Evolutionary conservation across 2,888 invertebrate species (phyloP).

Genomic region (Eupithecia dodoneata): DNA sequence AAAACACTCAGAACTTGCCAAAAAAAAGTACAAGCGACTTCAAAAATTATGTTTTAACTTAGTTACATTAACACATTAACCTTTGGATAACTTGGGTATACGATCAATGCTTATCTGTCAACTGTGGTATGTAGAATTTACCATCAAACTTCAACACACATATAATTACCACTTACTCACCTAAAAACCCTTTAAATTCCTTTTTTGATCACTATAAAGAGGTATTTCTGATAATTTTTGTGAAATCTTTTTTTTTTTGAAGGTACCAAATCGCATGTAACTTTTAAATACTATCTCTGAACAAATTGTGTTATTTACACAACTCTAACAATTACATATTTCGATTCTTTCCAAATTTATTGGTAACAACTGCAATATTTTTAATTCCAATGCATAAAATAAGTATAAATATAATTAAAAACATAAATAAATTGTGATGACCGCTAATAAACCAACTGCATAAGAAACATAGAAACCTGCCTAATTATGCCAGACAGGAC

Average conservation of each 20-base stretch:
- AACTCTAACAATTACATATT: conserved; percentile 53
- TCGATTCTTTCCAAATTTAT: conserved; percentile 61
- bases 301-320: conserved; percentile 76
- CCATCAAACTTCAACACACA: conserved; percentile 76
- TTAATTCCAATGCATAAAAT: conserved; percentile 63
- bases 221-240: conserved; percentile 79
- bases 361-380: conserved; percentile 69
- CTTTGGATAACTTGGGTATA: conserved; percentile 69
- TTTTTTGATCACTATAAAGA: conserved; percentile 79
- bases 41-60: conserved; percentile 46
- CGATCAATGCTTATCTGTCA: conserved; percentile 35
- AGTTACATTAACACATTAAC: conserved; percentile 52
- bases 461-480: conserved; percentile 19
- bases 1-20: conserved; percentile 14
- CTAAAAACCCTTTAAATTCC: conserved; percentile 78
- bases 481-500: neutral
- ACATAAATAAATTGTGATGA: conserved; percentile 61
- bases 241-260: conserved; percentile 61
- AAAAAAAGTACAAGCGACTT: conserved; percentile 17
- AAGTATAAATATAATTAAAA: conserved; percentile 62
- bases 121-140: conserved; percentile 76
- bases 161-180: conserved; percentile 73
- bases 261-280: conserved; percentile 54
- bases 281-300: conserved; percentile 54
- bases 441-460: conserved; percentile 29